Evolutionary conservation across 2,888 invertebrate genomes (phyloP), one percentile per base, ranked within the genome.

Genomic region (Glyphotaelius pellucidus): DNA sequence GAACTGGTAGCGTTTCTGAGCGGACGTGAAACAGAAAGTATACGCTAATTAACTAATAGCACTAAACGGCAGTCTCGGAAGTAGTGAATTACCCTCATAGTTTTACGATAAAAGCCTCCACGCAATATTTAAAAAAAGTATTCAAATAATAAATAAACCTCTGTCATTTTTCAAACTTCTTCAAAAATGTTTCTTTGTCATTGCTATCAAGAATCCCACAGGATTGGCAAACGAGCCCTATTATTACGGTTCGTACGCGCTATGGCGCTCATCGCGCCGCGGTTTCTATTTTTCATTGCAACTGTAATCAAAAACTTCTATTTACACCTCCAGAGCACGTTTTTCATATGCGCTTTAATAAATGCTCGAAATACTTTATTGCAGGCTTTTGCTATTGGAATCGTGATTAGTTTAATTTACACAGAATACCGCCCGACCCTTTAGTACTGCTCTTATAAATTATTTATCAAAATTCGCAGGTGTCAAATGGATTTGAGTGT

Each of bases 321-420:
- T 93, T 92, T 91, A 90, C 93, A 92, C 93, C 92, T 92, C 38
- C 91, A 86, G 90, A 91, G 91, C 93, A 93, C 93, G 93, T 93
- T 91, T 91, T 88, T 92, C 93, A 91, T 91, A 91, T 92, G 93
- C 90, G 93, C 91, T 92, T 91, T 92, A 80, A 80, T 90, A 88
- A 93, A 93, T 88, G 89, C 83, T 42, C 81, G 83, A 93, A 91
- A 90, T 93, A 90, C 88, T 67, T 91, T 92, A 92, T 92, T n/a
- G 38, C 83, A n/a, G 47, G 38, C 85, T 80, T 92, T 88, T 81
- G 42, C 90, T 83, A 87, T 86, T 38, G 84, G 67, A 92, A 84
- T 35, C 52, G 90, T 88, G 88, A 91, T 91, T 81, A 86, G 81
- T 88, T 84, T 90, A 35, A 90, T 84, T 90, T 52, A 32, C 30